Conservation (phyloP, 2,888 invertebrate species). For the Trissolcus brochymenae region DNA sequence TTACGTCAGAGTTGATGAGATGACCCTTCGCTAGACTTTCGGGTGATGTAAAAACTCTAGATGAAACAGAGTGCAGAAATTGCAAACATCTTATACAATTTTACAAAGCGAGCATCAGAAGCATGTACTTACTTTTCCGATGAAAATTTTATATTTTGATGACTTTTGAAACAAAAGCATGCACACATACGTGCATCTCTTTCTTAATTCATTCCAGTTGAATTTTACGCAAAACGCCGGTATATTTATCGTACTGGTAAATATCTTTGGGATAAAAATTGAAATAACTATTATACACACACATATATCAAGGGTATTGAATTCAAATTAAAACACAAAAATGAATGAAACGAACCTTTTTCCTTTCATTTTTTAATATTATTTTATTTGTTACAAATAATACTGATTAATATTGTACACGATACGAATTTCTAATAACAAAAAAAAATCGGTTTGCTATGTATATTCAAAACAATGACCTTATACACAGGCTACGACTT, state of each 20-base stretch:
- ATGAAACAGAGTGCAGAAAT: conserved; percentile 21
- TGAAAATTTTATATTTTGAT: conserved; percentile 24
- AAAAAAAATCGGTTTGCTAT: conserved; percentile 19
- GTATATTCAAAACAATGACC: conserved; percentile 19
- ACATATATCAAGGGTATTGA: too few species aligned
- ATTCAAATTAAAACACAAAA: too few species aligned
- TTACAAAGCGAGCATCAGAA: conserved; percentile 36
- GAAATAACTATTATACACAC: too few species aligned
- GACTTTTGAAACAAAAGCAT: conserved; percentile 18
- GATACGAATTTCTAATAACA: conserved; percentile 26
- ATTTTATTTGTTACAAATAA: conserved; percentile 41
- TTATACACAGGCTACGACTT: conserved; percentile 29
- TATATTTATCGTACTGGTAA: too few species aligned
- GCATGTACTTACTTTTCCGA: conserved; percentile 28
- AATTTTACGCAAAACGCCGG: too few species aligned
- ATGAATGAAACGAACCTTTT: too few species aligned
- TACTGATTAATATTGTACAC: conserved; percentile 24
- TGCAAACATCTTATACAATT: conserved; percentile 34
- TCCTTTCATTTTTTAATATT: conserved; percentile 1
- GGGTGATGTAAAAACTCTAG: conserved; percentile 24
- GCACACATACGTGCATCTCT: neutral
- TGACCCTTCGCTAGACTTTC: conserved; percentile 32
- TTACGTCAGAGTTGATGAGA: conserved; percentile 17
- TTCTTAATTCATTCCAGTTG: too few species aligned
- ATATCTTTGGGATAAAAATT: too few species aligned